Evolutionary conservation across 2,797 vertebrate species (phyloP).

Genomic region (Bovichtus variegatus): DNA sequence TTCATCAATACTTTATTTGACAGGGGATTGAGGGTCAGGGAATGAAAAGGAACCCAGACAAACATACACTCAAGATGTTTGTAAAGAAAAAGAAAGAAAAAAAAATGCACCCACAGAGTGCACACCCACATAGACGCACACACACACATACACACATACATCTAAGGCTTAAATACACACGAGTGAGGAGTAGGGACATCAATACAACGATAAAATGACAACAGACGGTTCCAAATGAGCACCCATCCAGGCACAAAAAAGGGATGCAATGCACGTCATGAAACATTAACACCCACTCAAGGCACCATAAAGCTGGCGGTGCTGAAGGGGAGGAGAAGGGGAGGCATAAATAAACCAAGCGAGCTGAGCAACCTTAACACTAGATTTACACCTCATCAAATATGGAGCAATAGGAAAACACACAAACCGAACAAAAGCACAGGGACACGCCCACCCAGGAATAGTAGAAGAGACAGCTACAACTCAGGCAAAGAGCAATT

Average conservation of each 20-base stretch:
- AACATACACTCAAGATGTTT: slow-evolving; percentile 25
- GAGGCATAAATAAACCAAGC: slow-evolving; percentile 78
- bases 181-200: slow-evolving; percentile 49
- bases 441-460: slow-evolving; percentile 36
- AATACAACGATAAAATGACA: slow-evolving; percentile 72
- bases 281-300: slow-evolving; percentile 81
- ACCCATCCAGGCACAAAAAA: slow-evolving; percentile 54
- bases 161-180: slow-evolving; percentile 49
- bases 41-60: slow-evolving; percentile 56
- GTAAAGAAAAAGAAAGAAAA: slow-evolving; percentile 22
- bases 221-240: slow-evolving; percentile 66
- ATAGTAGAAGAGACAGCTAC: background rate
- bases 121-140: background rate
- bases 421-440: slow-evolving; percentile 37
- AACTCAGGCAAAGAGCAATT: slow-evolving; percentile 9
- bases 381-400: slow-evolving; percentile 81
- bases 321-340: slow-evolving; percentile 60
- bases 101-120: slow-evolving; percentile 1
- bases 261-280: slow-evolving; percentile 65
- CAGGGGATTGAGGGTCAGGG: slow-evolving; percentile 33
- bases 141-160: slow-evolving; percentile 19
- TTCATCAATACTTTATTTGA: slow-evolving; percentile 77
- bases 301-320: slow-evolving; percentile 70
- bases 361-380: slow-evolving; percentile 70
- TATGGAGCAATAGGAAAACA: slow-evolving; percentile 71